These are phyloP conservation scores for Doris montereyensis DNA, from an alignment of 2,888 invertebrate species.

Conservation along the genomic window DNA sequence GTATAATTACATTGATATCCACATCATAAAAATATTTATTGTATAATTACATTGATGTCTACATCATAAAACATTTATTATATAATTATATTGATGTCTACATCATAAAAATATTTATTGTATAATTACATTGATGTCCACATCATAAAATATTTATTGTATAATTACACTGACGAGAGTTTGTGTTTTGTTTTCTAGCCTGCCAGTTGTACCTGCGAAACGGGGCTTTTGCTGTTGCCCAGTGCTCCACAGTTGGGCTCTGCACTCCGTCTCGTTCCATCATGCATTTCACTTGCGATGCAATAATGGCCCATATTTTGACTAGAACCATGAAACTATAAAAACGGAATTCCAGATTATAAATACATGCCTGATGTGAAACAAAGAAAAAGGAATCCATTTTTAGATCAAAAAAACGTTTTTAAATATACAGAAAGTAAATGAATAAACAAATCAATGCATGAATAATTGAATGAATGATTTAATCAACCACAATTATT, in stretches of 20 bases:
- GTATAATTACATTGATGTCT: too few species aligned
- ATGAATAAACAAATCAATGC: too few species aligned
- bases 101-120: not conserved
- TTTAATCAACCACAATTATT: not conserved
- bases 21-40: too few species aligned
- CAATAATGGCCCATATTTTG: slow-evolving; percentile 62
- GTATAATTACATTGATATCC: too few species aligned
- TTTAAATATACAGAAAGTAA: too few species aligned
- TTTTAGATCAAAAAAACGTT: too few species aligned
- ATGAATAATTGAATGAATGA: too few species aligned
- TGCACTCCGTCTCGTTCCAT: slow-evolving; percentile 50
- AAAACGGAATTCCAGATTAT: not conserved
- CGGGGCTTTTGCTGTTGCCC: slow-evolving; percentile 64
- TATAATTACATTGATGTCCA: not conserved
- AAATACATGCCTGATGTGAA: not conserved
- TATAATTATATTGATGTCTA: too few species aligned
- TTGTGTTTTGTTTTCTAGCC: not conserved
- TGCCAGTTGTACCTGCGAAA: slow-evolving; percentile 56
- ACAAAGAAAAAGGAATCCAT: not conserved
- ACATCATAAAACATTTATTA: too few species aligned
- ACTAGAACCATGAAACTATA: slow-evolving; percentile 61
- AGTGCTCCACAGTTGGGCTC: slow-evolving; percentile 55
- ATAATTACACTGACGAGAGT: not conserved
- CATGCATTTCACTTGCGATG: slow-evolving; percentile 53
- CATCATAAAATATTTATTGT: not conserved